phyloP scores from a whole-genome alignment of 2,113 vertebrate genomes.

The Prinia subflava region DNA sequence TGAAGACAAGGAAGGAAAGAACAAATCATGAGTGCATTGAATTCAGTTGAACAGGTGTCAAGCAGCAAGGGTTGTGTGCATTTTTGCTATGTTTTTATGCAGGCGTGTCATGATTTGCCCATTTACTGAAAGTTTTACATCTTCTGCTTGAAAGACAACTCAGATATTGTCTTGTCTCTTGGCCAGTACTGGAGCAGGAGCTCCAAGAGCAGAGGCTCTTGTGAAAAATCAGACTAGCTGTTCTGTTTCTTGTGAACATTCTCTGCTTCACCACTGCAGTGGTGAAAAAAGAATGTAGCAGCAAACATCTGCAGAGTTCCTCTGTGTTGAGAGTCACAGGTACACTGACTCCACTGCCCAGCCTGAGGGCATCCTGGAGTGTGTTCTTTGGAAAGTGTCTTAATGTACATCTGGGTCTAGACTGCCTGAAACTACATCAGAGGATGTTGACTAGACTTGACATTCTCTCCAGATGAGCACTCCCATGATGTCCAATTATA shows the following conservation, averaged over 20 bases:
- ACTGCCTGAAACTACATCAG: neutral
- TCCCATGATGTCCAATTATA: neutral
- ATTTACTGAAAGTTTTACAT: neutral
- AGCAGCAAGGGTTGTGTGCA: neutral
- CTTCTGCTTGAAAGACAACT: neutral
- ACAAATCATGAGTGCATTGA: neutral
- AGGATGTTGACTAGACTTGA: neutral
- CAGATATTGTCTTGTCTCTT: neutral
- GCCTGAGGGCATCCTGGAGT: neutral
- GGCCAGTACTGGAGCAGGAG: neutral
- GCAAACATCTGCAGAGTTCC: neutral
- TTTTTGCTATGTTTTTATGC: neutral
- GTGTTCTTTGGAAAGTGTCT: neutral
- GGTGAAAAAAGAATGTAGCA: neutral
- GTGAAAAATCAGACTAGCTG: neutral
- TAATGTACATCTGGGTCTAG: neutral
- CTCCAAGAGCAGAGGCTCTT: neutral
- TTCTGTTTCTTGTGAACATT: neutral
- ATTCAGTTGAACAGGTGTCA: neutral
- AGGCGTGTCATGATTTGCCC: neutral
- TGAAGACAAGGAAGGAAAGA: neutral
- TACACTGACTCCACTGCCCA: neutral
- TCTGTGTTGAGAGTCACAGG: neutral
- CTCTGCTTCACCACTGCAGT: neutral
- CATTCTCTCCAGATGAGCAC: neutral